Percentiles rank a stretch among this genome's conserved stretches.
These are phyloP conservation scores for Epirrhoe tristata DNA, from an alignment of 2,888 invertebrate genomes.

Conservation along the genomic window DNA sequence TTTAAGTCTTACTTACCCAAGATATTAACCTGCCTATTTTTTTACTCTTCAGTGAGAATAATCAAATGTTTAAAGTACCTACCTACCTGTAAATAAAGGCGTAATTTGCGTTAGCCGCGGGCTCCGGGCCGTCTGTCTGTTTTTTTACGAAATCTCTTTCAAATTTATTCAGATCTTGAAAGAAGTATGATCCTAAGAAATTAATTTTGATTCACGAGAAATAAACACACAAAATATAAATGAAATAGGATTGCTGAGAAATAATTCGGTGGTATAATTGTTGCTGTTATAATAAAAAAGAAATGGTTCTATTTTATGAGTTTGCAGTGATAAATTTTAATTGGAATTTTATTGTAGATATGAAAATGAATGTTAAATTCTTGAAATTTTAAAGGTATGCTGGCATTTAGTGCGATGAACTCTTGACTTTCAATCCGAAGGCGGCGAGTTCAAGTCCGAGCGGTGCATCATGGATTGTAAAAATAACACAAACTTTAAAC, in stretches of 20 bases:
- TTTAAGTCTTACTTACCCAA: conserved; percentile 17
- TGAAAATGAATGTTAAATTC: background rate
- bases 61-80: conserved; percentile 44
- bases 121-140: conserved; percentile 69
- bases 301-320: background rate
- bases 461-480: no score
- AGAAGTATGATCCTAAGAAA: conserved; percentile 80
- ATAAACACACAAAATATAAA: conserved; percentile 76
- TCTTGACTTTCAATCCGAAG: no score
- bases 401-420: no score
- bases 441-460: no score
- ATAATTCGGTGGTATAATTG: conserved; percentile 2
- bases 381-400: no score
- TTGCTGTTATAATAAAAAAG: background rate
- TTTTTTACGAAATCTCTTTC: conserved; percentile 78
- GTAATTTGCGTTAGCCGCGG: conserved; percentile 82
- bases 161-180: conserved; percentile 81
- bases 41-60: conserved; percentile 23
- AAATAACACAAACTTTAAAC: no score
- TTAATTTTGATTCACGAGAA: conserved; percentile 79
- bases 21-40: conserved; percentile 34
- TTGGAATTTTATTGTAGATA: background rate
- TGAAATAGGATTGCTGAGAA: conserved; percentile 65
- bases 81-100: conserved; percentile 77
- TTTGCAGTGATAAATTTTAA: background rate